Conservation (phyloP, 2,113 vertebrate genomes). For the Anser brachyrhynchus region DNA sequence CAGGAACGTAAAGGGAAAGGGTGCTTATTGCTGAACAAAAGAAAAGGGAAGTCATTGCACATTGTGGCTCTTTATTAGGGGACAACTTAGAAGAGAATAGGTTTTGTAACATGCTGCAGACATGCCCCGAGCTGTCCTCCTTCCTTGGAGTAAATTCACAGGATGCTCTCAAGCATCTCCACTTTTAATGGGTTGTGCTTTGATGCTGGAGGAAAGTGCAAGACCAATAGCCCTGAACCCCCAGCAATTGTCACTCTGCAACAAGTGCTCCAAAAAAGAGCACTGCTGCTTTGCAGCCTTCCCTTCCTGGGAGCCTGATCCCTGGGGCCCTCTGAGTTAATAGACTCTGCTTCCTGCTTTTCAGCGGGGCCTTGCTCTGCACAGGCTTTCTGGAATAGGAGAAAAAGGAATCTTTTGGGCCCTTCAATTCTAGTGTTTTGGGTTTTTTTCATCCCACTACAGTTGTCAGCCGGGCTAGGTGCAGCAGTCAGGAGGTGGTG, state of each 20-base stretch:
- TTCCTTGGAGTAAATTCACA: background rate
- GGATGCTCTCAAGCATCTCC: background rate
- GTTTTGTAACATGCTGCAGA: background rate
- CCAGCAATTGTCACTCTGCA: background rate
- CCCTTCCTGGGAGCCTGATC: background rate
- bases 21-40: slow-evolving; percentile 10
- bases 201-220: background rate
- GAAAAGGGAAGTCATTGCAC: background rate
- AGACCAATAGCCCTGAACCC: background rate
- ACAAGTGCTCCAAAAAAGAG: background rate
- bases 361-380: background rate
- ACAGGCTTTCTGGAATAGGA: rapidly evolving
- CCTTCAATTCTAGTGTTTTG: background rate
- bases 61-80: background rate
- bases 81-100: background rate
- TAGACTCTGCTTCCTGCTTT: background rate
- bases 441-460: background rate
- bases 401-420: rapidly evolving
- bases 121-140: background rate
- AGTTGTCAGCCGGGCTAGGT: background rate
- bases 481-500: background rate
- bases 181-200: background rate
- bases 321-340: background rate
- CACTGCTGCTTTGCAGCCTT: background rate
- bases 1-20: background rate